phyloP scores from a whole-genome alignment of 2,797 vertebrate genomes.

The Loriculus beryllinus region DNA sequence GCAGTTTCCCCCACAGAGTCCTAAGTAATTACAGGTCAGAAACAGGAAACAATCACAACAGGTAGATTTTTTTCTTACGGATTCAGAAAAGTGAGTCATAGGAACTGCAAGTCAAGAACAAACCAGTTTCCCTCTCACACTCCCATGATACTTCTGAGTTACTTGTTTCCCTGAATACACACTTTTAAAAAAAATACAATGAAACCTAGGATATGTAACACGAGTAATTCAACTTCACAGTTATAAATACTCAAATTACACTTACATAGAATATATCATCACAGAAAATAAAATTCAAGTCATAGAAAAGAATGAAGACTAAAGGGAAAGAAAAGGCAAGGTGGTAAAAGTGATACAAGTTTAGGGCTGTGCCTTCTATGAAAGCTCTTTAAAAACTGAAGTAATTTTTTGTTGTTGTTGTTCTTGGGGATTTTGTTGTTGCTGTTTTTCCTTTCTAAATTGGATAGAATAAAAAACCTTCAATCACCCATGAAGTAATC shows the following conservation, averaged over 20 bases:
- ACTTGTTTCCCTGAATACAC: slow-evolving; percentile 77
- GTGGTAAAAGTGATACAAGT: slow-evolving; percentile 78
- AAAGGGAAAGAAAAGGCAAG: slow-evolving; percentile 80
- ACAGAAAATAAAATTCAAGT: slow-evolving; percentile 88
- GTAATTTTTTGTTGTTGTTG: background rate
- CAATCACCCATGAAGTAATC: background rate
- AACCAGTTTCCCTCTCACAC: slow-evolving; percentile 57
- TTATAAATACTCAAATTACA: slow-evolving; percentile 97
- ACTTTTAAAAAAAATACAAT: slow-evolving; percentile 67
- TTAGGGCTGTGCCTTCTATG: slow-evolving; percentile 69
- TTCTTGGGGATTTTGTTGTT: background rate
- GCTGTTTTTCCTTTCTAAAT: background rate
- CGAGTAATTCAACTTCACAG: slow-evolving; percentile 90
- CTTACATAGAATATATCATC: slow-evolving; percentile 83
- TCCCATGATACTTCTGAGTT: slow-evolving; percentile 67
- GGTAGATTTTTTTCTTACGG: slow-evolving; percentile 49
- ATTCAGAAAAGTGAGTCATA: slow-evolving; percentile 63
- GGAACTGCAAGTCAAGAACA: slow-evolving; percentile 67
- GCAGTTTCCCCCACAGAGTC: slow-evolving; percentile 54
- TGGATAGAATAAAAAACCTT: slow-evolving; percentile 45
- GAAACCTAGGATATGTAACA: slow-evolving; percentile 78
- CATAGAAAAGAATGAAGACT: slow-evolving; percentile 84
- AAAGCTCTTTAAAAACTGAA: slow-evolving; percentile 18
- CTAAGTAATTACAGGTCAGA: slow-evolving; percentile 55
- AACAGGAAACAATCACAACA: slow-evolving; percentile 63